Evolutionary conservation across 1,140 invertebrate genomes (phyloP).

Genomic region (Euura saliciscinereae): DNA sequence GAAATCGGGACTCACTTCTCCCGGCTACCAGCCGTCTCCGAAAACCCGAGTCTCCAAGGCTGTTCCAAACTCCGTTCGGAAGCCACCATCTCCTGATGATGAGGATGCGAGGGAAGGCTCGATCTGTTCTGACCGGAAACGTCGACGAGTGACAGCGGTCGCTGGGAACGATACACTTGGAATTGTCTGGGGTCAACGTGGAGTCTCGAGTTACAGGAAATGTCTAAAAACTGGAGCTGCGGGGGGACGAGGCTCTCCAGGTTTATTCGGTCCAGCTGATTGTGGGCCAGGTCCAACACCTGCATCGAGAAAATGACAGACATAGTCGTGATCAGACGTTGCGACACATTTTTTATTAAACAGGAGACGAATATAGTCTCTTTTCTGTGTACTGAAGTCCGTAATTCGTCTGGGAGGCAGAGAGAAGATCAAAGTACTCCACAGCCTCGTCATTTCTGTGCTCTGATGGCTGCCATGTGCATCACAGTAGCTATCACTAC

Average conservation of each 20-base stretch:
- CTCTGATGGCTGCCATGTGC: too few relatives aligned
- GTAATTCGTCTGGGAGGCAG: too few relatives aligned
- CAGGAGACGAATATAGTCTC: not conserved
- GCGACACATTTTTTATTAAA: too few relatives aligned
- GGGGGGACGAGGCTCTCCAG: conserved; percentile 76
- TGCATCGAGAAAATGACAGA: conserved; percentile 31
- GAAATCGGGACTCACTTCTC: conserved; percentile 55
- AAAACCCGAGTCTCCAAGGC: conserved; percentile 82
- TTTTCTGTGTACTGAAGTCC: not conserved
- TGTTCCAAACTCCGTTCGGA: conserved; percentile 63
- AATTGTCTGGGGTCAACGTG: conserved; percentile 83
- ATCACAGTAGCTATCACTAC: too few relatives aligned
- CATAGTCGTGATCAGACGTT: too few relatives aligned
- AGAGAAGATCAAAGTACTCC: too few relatives aligned
- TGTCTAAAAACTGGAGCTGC: conserved; percentile 82
- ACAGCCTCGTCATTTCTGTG: too few relatives aligned
- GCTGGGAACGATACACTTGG: conserved; percentile 75
- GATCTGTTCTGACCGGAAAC: conserved; percentile 78
- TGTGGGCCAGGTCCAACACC: conserved; percentile 84
- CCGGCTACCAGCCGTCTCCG: conserved; percentile 78
- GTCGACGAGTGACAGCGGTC: conserved; percentile 81
- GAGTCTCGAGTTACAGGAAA: conserved; percentile 81
- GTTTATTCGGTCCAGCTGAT: conserved; percentile 80
- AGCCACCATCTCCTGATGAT: conserved; percentile 64
- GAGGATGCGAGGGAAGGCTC: conserved; percentile 67